These are phyloP conservation scores for Huso huso DNA, from an alignment of 2,797 vertebrate genomes.

Conservation along the genomic window DNA sequence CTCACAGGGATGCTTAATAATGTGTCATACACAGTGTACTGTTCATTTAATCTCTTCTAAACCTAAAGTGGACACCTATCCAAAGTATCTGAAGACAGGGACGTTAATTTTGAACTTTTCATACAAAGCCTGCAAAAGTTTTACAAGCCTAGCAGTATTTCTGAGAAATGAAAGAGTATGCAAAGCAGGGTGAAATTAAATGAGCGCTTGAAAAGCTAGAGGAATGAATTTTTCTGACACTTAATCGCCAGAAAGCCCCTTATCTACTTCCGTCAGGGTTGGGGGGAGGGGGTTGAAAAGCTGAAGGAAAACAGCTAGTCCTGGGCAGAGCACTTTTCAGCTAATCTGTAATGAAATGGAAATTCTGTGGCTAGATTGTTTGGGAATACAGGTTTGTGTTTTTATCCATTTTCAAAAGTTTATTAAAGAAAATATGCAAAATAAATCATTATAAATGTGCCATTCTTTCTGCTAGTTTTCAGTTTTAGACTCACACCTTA, in stretches of 20 bases:
- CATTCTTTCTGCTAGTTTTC: too few relatives aligned
- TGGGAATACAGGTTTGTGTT: too few relatives aligned
- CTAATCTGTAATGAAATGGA: conserved; percentile 63
- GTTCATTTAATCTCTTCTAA: too few relatives aligned
- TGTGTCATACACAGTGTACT: too few relatives aligned
- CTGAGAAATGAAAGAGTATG: background rate
- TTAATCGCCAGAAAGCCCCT: conserved; percentile 32
- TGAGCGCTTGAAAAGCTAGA: conserved; percentile 21
- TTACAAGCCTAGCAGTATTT: background rate
- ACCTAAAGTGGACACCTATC: too few relatives aligned
- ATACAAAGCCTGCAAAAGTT: background rate
- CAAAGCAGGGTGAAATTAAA: conserved; percentile 15
- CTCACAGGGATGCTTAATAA: too few relatives aligned
- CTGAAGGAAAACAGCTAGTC: conserved; percentile 37
- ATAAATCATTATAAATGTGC: too few relatives aligned
- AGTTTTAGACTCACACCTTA: too few relatives aligned
- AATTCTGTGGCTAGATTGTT: conserved; percentile 37
- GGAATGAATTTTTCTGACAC: conserved; percentile 26
- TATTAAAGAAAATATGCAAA: too few relatives aligned
- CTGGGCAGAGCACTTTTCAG: conserved; percentile 45
- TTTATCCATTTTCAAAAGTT: too few relatives aligned
- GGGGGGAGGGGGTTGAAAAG: background rate
- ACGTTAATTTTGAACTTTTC: background rate
- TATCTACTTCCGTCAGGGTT: conserved; percentile 52
- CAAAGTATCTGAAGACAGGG: too few relatives aligned